Base-by-base conservation (phyloP, 2,113 vertebrate genomes). In the Triplophysa siluroides region DNA sequence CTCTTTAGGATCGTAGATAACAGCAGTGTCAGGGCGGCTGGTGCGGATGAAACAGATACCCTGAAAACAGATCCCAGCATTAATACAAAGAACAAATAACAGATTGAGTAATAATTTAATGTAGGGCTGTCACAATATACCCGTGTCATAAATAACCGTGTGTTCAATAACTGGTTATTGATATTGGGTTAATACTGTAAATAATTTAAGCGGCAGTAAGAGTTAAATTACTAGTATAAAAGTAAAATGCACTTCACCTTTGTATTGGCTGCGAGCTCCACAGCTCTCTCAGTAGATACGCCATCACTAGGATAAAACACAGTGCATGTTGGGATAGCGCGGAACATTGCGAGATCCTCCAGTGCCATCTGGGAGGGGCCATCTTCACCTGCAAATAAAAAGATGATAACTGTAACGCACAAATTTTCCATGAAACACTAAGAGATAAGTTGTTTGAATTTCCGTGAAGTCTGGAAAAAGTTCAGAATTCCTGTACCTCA, bases 261-360 rank as follows among this genome's bases (percentile, higher is more conserved):
- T 23, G 91, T 92, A 83, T 93, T 94, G 11, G 95, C 94, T 5
- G 94, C 86, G 4, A 96, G 78, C 83, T 88, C 93, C 3, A 96
- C 90, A 0, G 95, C 94, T 16, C 92, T 85, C 82, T 96, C 95
- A 0, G 94, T 90, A 0, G 94, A 93, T n/a, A 95, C 84, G 0
- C 90, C 94, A 24, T 97, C 95, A 72, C 94, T 94, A 52, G 95
- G 95, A 79, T 96, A 96, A 90, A 97, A 97, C 76, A 96, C 68
- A 0, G 93, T 95, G 78, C 94, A 96, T 43, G 90, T 93, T 33
- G 95, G 96, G 77, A 96, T 87, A 38, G 94, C 94, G 43, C 93
- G 89, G 89, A 97, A 97, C 94, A 96, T 95, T 56, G 94, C 95
- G 23, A 97, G 82, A 80, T 97, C 95, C 73, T 96, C 95, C 3